Evolutionary conservation across 2,888 invertebrate genomes (phyloP), one percentile per base, ranked within the genome.

Genomic region (Napeogenes inachia): DNA sequence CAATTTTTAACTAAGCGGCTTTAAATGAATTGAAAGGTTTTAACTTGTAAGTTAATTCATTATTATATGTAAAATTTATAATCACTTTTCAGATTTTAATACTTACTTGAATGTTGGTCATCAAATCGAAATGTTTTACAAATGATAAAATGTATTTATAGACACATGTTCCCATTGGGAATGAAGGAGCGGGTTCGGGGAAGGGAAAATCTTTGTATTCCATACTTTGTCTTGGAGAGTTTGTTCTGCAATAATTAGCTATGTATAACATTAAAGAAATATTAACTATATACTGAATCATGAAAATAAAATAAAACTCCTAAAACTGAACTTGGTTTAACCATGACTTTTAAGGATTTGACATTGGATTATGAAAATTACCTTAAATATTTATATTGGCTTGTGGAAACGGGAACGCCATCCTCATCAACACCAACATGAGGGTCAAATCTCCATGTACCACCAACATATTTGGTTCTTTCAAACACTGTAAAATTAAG

Each of bases 221-320:
- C 97, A 97, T 97, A 10, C 95, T 91, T 81, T 95, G 94, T 65
- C 94, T 94, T 0, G 97, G 96, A 2, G 96, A 91, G 83, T 97
- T 97, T 0, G 96, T 96, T 71, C 89, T 89, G 77, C 4, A 84
- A 82, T 8, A 50, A 10, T 10, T 10, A 42, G 42, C 10, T 42
- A 35, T 35, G 6, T 35, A 6, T 35, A 6, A 35, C 4, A 35
- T 35, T 6, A 4, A 6, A 35, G 35, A 35, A 35, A 6, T 21
- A 35, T 5, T 3, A 35, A 35, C 6, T 35, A 35, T 35, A 6
- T 35, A 35, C 35, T 6, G 21, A 21, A 35, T 4, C 3, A 35
- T 35, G 35, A 5, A 35, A 21, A 6, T 6, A 35, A 4, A 35
- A 35, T 35, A 35, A 2, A 35, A 35, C 6, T 5, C 35, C 21